Evolutionary conservation across 2,797 vertebrate species (phyloP).

Genomic region (Myotis findleyi): DNA sequence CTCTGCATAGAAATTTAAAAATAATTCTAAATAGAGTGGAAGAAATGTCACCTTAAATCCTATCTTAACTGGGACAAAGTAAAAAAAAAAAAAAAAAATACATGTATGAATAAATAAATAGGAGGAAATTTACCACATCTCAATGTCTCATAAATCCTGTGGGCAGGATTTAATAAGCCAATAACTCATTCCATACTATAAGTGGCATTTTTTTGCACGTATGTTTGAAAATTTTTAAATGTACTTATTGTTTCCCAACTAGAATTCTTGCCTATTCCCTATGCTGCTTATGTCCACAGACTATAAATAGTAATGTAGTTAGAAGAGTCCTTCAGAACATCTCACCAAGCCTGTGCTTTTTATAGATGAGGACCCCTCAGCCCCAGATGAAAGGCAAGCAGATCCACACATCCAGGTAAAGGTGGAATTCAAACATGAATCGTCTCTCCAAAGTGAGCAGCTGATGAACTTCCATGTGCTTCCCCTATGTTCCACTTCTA

Average conservation of each 20-base stretch:
- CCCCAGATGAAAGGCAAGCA: neutral
- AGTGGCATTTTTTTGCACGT: neutral
- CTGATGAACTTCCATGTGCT: neutral
- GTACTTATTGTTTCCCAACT: neutral
- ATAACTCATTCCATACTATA: neutral
- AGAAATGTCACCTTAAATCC: neutral
- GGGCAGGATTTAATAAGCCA: neutral
- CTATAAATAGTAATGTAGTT: neutral
- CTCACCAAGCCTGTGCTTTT: neutral
- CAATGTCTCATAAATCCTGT: neutral
- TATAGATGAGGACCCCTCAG: neutral
- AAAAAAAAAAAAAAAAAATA: neutral
- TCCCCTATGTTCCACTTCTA: neutral
- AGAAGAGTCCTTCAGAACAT: neutral
- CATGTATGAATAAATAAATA: neutral
- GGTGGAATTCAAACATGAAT: neutral
- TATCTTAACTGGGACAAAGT: neutral
- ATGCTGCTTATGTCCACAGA: neutral
- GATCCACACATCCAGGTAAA: neutral
- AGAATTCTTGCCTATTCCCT: neutral
- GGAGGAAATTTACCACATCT: neutral
- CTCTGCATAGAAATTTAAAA: neutral
- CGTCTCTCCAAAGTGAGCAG: neutral
- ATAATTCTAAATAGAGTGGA: neutral
- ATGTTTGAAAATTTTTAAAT: neutral